These are phyloP conservation scores for Leptoteleia sp. DNA, from an alignment of 1,140 invertebrate genomes.

Conservation along the genomic window DNA sequence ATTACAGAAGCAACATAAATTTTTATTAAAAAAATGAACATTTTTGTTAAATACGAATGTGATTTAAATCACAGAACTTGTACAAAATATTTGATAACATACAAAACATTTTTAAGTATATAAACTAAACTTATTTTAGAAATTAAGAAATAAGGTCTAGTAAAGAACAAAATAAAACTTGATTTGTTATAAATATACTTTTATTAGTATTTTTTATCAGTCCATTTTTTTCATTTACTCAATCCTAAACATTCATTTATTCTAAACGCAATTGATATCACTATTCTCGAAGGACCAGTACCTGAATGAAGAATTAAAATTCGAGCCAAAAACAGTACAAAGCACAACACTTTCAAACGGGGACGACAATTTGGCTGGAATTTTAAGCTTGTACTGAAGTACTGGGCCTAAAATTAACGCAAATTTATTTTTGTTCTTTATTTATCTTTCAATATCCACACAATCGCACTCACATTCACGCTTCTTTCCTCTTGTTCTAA, in stretches of 20 bases:
- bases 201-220: slow-evolving; percentile 64
- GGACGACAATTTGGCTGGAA: slow-evolving; percentile 42
- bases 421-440: slow-evolving; percentile 22
- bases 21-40: no score
- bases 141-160: not conserved
- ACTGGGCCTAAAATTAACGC: slow-evolving; percentile 50
- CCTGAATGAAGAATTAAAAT: slow-evolving; percentile 57
- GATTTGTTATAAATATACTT: slow-evolving; percentile 59
- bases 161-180: slow-evolving; percentile 2
- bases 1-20: no score
- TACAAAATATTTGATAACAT: no score
- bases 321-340: slow-evolving; percentile 51
- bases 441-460: slow-evolving; percentile 25
- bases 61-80: no score
- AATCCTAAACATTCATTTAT: slow-evolving; percentile 45
- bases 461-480: slow-evolving; percentile 34
- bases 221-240: slow-evolving; percentile 63
- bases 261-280: slow-evolving; percentile 56
- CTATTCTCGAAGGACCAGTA: slow-evolving; percentile 53
- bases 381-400: slow-evolving; percentile 57
- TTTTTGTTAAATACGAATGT: no score
- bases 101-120: no score
- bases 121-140: not conserved
- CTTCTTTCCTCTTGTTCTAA: slow-evolving; percentile 27
- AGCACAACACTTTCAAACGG: slow-evolving; percentile 7